Base-by-base conservation (phyloP, 37 sponge, comb jelly and placozoan species). In the Theonella swinhoei region DNA sequence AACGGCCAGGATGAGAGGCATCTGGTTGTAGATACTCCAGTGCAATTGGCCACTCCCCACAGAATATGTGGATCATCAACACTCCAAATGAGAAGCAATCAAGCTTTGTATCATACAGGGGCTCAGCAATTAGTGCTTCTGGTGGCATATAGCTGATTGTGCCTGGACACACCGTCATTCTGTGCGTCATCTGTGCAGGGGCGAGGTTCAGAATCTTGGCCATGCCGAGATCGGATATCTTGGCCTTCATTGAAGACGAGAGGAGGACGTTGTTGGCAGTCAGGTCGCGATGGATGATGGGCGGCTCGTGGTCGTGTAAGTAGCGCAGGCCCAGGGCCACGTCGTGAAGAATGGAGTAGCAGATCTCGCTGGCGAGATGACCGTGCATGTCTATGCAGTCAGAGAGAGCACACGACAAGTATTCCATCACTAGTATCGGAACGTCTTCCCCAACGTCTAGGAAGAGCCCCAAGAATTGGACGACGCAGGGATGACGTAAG, bases 141-240 rank as follows among this genome's bases (percentile, higher is more conserved):
- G 90, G 90, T 34, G 90, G 90, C 90, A 90, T 85, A 86, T 90
- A 90, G 70, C 75, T 72, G 14, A 81, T 37, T n/a, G 74, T 75
- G 32, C 90, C 90, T 4, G 90, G 90, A 32, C 80, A 80, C 3
- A 70, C 68, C 0, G 90, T 85, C 75, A 85, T 85, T 47, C 82
- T 62, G 2, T 36, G 9, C 1, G 68, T 63, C 60, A 64, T 79
- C 59, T 67, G 33, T 26, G 76, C 87, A 24, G 90, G 90, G 24
- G 80, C 54, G 23, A 86, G 40, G 39, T 85, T 71, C 25, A 80
- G 63, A 32, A 90, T 77, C 70, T 90, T 90, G 2, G 86, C 85
- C 74, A 81, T 78, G 22, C 86, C 86, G 0, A 90, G 77, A 34
- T 90, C 90, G 37, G 90, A 75, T 1, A 90, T 85, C 70, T 90